These are phyloP conservation scores for Poeciliopsis prolifica DNA, from an alignment of 2,113 vertebrate species.

Conservation along the genomic window DNA sequence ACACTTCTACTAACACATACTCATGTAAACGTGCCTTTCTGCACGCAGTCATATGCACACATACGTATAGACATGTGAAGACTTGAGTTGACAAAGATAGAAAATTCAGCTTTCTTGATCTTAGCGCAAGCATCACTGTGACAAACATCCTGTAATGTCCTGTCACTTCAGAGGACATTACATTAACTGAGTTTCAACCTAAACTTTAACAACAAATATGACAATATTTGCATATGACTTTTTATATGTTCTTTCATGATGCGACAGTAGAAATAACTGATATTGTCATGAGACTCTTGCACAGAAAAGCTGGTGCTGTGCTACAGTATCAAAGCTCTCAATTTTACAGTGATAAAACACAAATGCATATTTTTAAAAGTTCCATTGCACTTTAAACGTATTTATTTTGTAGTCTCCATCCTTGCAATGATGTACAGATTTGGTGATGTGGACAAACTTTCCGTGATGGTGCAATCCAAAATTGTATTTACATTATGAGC, in stretches of 20 bases:
- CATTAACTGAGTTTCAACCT: background rate
- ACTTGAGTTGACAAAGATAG: slow-evolving; percentile 40
- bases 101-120: slow-evolving; percentile 24
- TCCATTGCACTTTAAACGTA: too few relatives aligned
- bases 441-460: too few relatives aligned
- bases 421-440: too few relatives aligned
- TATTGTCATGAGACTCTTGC: too few relatives aligned
- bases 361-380: too few relatives aligned
- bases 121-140: slow-evolving; percentile 1
- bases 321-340: too few relatives aligned
- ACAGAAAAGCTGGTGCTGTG: too few relatives aligned
- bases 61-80: slow-evolving; percentile 16
- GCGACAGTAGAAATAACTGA: background rate
- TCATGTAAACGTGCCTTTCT: slow-evolving; percentile 25
- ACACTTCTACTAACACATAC: slow-evolving; percentile 33
- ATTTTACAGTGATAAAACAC: too few relatives aligned
- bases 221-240: background rate
- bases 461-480: too few relatives aligned
- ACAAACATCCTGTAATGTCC: background rate
- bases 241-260: background rate
- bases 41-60: slow-evolving; percentile 19
- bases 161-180: background rate
- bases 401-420: too few relatives aligned
- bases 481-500: too few relatives aligned
- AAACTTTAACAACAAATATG: background rate